Percentiles rank a stretch among this genome's conserved stretches.
Evolutionary conservation across 92 coral and sea anemone genomes (phyloP).

Genomic region (Muricea muricata): DNA sequence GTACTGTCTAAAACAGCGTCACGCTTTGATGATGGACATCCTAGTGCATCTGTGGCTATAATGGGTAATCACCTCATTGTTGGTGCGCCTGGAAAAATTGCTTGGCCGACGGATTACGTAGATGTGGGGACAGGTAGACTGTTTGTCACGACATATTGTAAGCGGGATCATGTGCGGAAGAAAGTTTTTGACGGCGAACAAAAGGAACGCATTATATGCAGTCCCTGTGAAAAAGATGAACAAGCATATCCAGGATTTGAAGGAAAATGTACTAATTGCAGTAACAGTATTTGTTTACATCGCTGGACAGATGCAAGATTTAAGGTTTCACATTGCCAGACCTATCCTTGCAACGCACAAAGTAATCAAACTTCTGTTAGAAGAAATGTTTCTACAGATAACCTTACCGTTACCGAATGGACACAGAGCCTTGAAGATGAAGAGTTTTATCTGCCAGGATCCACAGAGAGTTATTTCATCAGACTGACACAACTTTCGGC

Average conservation of each 20-base stretch:
- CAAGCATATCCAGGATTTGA: conserved; percentile 87
- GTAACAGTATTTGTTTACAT: conserved; percentile 6
- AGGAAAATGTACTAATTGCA: conserved; percentile 61
- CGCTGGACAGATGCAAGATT: neutral
- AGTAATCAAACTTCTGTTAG: neutral
- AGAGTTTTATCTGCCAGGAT: conserved; percentile 31
- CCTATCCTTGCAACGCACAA: neutral
- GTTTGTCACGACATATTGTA: conserved; percentile 79
- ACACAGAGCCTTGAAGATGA: conserved; percentile 4
- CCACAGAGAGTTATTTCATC: conserved; percentile 32
- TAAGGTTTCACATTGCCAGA: conserved; percentile 32
- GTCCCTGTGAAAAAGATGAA: conserved; percentile 73
- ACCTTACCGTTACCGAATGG: conserved; percentile 19
- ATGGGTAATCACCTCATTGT: conserved; percentile 66
- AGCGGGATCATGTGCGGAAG: conserved; percentile 66
- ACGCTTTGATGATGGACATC: conserved; percentile 81
- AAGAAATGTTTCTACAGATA: conserved; percentile 14
- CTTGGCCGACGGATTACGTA: conserved; percentile 86
- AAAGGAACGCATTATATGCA: conserved; percentile 66
- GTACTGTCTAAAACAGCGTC: conserved; percentile 70
- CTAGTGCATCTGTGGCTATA: conserved; percentile 76
- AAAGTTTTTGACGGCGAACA: conserved; percentile 59
- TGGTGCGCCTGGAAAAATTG: conserved; percentile 79
- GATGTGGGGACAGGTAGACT: conserved; percentile 86
- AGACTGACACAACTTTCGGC: conserved; percentile 72